Conservation (phyloP, 2,888 invertebrate species). For the Axea sp. region DNA sequence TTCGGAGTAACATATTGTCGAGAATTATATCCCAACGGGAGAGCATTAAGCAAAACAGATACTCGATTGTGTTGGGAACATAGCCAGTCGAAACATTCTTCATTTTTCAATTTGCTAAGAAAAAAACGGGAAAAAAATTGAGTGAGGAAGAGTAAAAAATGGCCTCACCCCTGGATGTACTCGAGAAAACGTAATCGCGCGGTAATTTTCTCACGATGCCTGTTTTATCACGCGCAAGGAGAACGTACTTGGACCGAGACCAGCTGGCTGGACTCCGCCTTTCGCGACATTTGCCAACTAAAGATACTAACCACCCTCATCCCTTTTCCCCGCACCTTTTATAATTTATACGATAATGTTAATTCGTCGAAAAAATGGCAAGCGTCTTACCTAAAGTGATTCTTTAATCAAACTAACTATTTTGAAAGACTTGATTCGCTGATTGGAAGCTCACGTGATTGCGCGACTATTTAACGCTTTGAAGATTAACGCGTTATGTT, state of each 20-base stretch:
- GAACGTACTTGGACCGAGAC: slow-evolving; percentile 73
- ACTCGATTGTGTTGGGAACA: slow-evolving; percentile 65
- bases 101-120: slow-evolving; percentile 67
- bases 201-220: slow-evolving; percentile 74
- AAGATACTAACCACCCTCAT: slow-evolving; percentile 63
- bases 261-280: slow-evolving; percentile 73
- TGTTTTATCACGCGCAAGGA: slow-evolving; percentile 65
- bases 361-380: slow-evolving; percentile 38
- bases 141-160: slow-evolving; percentile 39
- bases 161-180: slow-evolving; percentile 54
- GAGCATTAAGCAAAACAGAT: slow-evolving; percentile 50
- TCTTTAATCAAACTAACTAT: too few species aligned
- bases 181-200: slow-evolving; percentile 71
- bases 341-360: slow-evolving; percentile 47
- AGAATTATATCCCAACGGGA: slow-evolving; percentile 29
- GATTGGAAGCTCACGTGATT: too few species aligned
- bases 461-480: too few species aligned
- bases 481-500: too few species aligned
- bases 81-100: slow-evolving; percentile 69
- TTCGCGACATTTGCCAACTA: slow-evolving; percentile 70
- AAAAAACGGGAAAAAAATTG: slow-evolving; percentile 3
- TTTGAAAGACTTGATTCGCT: too few species aligned
- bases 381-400: slow-evolving; percentile 14
- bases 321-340: slow-evolving; percentile 29
- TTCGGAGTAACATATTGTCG: slow-evolving; percentile 43